Conservation (phyloP, 1,140 invertebrate species). For the Pachyrhynchus sulphureomaculatus region DNA sequence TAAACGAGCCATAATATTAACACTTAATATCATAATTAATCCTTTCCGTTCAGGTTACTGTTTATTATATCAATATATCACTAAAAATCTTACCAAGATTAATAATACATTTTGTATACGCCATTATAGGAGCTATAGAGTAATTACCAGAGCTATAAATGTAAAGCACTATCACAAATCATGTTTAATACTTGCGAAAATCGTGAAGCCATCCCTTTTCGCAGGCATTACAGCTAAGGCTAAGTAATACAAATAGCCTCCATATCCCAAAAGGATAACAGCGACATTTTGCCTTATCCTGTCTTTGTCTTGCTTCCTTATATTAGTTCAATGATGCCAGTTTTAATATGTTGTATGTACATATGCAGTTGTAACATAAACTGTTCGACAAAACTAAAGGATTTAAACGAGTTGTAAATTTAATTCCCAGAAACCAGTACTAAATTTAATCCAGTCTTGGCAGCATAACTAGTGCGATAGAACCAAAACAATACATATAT, state of each 20-base stretch:
- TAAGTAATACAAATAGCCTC: conserved; percentile 46
- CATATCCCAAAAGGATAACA: conserved; percentile 35
- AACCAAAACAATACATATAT: too few species aligned
- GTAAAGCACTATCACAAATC: conserved; percentile 42
- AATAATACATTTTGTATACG: conserved; percentile 4
- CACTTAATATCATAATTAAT: too few species aligned
- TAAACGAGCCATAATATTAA: too few species aligned
- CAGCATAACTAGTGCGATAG: too few species aligned
- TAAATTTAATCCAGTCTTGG: too few species aligned
- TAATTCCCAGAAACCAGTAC: too few species aligned
- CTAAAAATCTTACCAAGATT: conserved; percentile 7
- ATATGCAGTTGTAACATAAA: background rate
- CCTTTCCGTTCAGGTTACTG: too few species aligned
- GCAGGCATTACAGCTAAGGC: conserved; percentile 41
- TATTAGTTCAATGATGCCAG: conserved; percentile 17
- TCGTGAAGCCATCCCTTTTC: conserved; percentile 44
- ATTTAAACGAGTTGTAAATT: background rate
- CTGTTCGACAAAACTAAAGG: background rate
- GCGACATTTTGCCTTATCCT: conserved; percentile 17
- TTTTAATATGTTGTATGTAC: background rate
- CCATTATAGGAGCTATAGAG: conserved; percentile 26
- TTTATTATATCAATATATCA: background rate
- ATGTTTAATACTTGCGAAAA: conserved; percentile 47
- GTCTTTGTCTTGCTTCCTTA: conserved; percentile 19
- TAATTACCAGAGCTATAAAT: conserved; percentile 37